phyloP scores from a whole-genome alignment of 2,888 invertebrate genomes.

The Microchrysa polita region DNA sequence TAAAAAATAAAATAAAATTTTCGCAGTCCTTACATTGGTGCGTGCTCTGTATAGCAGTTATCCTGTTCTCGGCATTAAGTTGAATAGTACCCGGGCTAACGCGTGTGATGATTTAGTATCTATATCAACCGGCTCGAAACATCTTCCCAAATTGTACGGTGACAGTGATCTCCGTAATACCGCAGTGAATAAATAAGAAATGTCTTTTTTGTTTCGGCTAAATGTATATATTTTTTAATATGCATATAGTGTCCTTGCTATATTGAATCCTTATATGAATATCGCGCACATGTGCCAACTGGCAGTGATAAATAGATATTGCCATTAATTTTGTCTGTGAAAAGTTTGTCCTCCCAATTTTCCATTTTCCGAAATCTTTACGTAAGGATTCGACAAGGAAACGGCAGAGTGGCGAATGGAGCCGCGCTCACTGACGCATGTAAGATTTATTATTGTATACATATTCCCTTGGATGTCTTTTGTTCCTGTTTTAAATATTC shows the following conservation, averaged over 20 bases:
- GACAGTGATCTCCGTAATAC: not conserved
- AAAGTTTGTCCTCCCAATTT: not conserved
- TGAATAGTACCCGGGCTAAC: no score
- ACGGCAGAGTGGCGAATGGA: conserved; percentile 8
- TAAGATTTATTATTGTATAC: conserved; percentile 33
- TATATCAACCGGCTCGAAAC: not conserved
- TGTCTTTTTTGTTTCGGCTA: not conserved
- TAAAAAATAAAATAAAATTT: no score
- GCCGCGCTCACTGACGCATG: conserved; percentile 36
- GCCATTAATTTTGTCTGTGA: not conserved
- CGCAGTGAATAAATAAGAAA: not conserved
- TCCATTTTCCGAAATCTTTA: conserved; percentile 10
- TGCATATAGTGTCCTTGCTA: not conserved
- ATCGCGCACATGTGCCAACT: not conserved
- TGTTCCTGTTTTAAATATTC: conserved; percentile 6
- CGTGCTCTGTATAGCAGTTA: not conserved
- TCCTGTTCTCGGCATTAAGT: not conserved
- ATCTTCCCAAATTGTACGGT: not conserved
- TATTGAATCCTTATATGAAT: not conserved
- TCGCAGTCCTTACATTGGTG: no score
- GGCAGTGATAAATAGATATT: not conserved
- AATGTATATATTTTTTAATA: not conserved
- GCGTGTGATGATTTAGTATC: not conserved
- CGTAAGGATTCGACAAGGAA: conserved; percentile 19
- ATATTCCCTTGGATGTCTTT: not conserved